Conservation (phyloP, 2,113 vertebrate species). For the Aphelocoma coerulescens region DNA sequence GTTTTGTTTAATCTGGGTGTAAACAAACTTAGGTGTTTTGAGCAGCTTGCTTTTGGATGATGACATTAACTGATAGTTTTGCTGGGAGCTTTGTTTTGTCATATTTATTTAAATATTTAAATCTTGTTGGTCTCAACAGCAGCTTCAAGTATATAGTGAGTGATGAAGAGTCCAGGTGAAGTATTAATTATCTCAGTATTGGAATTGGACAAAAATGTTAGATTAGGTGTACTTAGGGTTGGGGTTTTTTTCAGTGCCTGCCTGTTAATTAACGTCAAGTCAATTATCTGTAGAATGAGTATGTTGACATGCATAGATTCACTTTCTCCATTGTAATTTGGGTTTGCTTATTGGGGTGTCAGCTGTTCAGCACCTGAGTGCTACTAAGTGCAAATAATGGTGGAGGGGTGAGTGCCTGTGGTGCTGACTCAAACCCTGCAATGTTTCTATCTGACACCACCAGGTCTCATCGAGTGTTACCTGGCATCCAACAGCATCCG, state of each 20-base stretch:
- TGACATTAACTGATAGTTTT: fast-evolving
- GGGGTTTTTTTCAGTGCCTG: neutral
- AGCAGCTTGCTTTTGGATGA: neutral
- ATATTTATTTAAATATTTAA: neutral
- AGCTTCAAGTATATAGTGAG: neutral
- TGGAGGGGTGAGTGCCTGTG: neutral
- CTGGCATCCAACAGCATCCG: constrained; percentile 93
- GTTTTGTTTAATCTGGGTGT: neutral
- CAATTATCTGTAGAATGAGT: neutral
- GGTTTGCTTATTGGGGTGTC: neutral
- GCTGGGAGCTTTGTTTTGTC: neutral
- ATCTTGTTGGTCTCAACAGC: neutral
- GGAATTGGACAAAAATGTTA: neutral
- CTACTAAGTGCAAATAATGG: neutral
- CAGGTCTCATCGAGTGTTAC: constrained; percentile 97
- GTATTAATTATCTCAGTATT: neutral
- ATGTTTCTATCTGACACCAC: neutral
- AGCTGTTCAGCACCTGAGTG: neutral
- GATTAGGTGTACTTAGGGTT: neutral
- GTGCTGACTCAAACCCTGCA: neutral
- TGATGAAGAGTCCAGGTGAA: neutral
- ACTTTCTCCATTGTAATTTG: neutral
- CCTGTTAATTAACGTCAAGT: neutral
- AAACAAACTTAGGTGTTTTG: neutral
- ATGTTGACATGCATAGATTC: neutral